Evolutionary conservation across 2,888 invertebrate genomes (phyloP).

Genomic region (Xanthia icteritia): DNA sequence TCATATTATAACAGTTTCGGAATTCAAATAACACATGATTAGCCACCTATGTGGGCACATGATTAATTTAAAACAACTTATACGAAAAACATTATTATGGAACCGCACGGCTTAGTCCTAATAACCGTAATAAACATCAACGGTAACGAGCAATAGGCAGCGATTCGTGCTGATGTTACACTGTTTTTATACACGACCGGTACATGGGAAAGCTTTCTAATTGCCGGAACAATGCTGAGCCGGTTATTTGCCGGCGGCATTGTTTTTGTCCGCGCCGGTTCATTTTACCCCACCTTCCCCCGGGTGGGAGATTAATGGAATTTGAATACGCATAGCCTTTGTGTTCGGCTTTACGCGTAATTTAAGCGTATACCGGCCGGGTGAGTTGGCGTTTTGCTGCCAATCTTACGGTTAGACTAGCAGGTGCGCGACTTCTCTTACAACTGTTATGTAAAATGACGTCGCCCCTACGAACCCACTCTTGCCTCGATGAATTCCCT

Average conservation of each 20-base stretch:
- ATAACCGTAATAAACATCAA: constrained; percentile 90
- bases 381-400: constrained; percentile 86
- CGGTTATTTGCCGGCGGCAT: constrained; percentile 90
- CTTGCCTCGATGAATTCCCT: constrained; percentile 16
- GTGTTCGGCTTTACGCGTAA: constrained; percentile 90
- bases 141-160: constrained; percentile 90
- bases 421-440: constrained; percentile 80
- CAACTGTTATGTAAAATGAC: constrained; percentile 80
- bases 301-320: constrained; percentile 89
- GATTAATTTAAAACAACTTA: constrained; percentile 84
- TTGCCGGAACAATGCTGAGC: constrained; percentile 91
- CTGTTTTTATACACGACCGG: constrained; percentile 90
- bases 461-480: constrained; percentile 54
- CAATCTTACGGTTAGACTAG: constrained; percentile 83
- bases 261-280: constrained; percentile 90
- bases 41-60: constrained; percentile 63
- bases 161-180: constrained; percentile 90
- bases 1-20: constrained; percentile 42
- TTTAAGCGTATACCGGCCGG: constrained; percentile 87
- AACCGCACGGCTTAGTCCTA: constrained; percentile 88
- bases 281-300: constrained; percentile 89
- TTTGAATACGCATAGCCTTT: constrained; percentile 91
- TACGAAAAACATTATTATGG: constrained; percentile 85
- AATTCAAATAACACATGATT: constrained; percentile 48
- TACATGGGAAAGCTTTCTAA: constrained; percentile 91